A percentile compares a stretch with the other conserved stretches of the same genome.
phyloP scores from a whole-genome alignment of 2,113 vertebrate genomes.

The Odocoileus virginianus region DNA sequence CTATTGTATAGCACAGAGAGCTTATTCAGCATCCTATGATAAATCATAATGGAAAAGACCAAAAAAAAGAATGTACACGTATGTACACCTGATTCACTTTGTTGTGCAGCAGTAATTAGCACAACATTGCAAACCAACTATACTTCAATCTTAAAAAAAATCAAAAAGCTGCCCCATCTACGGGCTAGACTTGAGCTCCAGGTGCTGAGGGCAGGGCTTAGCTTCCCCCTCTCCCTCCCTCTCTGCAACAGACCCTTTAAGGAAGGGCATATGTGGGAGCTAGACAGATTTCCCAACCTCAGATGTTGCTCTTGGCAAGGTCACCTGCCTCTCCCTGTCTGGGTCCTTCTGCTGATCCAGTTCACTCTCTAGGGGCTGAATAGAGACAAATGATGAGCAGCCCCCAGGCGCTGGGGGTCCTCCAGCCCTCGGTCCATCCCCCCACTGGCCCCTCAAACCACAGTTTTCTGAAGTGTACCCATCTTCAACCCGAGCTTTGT shows the following conservation, averaged over 20 bases:
- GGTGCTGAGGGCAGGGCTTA: fast-evolving
- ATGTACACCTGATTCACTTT: background rate
- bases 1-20: background rate
- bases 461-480: background rate
- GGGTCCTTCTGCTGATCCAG: background rate
- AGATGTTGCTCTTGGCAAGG: background rate
- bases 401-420: background rate
- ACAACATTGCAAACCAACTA: background rate
- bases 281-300: background rate
- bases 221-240: too few species aligned
- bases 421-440: background rate
- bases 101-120: background rate
- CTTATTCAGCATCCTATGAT: background rate
- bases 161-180: background rate
- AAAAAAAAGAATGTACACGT: background rate
- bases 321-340: background rate
- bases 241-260: background rate
- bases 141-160: background rate
- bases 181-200: background rate
- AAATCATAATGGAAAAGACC: background rate
- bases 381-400: background rate
- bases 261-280: background rate
- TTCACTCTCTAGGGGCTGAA: background rate
- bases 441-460: too few species aligned
- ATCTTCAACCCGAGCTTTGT: background rate